Percentiles rank a stretch among this genome's conserved stretches.
Evolutionary conservation across 1,140 invertebrate species (phyloP).

Genomic region (Cydia strobilella): DNA sequence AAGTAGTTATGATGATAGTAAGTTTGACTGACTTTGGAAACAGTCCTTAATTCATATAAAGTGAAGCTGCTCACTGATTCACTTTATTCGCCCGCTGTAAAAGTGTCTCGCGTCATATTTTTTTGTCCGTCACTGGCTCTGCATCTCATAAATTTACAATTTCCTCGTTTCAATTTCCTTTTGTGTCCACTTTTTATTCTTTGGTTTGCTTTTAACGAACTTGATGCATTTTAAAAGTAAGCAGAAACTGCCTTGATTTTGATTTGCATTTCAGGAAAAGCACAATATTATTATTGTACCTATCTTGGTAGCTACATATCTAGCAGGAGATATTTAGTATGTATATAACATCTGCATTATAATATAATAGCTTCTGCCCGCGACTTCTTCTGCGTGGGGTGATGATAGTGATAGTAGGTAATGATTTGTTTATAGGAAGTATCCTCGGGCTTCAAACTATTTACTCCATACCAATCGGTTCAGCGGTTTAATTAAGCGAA

Average conservation of each 20-base stretch:
- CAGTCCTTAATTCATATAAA: not conserved
- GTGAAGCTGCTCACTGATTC: conserved; percentile 6
- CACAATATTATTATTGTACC: conserved; percentile 33
- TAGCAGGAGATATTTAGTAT: too few relatives aligned
- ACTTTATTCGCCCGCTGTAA: conserved; percentile 15
- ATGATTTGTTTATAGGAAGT: too few relatives aligned
- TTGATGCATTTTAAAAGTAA: conserved; percentile 11
- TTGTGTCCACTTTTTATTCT: conserved; percentile 12
- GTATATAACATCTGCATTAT: too few relatives aligned
- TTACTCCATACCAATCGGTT: too few relatives aligned
- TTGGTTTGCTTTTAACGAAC: conserved; percentile 5
- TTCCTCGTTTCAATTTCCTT: conserved; percentile 32
- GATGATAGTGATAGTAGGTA: too few relatives aligned
- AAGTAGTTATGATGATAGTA: too few relatives aligned
- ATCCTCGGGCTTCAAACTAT: too few relatives aligned
- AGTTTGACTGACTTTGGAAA: not conserved
- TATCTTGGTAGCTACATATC: too few relatives aligned
- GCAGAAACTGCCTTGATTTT: not conserved
- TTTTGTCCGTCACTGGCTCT: conserved; percentile 28
- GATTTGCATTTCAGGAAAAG: conserved; percentile 4
- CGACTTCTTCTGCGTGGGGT: too few relatives aligned
- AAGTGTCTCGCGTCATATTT: conserved; percentile 28
- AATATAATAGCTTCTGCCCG: too few relatives aligned
- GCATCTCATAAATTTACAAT: conserved; percentile 33
- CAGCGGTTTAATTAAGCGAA: too few relatives aligned